phyloP scores from a whole-genome alignment of 2,888 invertebrate genomes.

The Dasypogon diadema region DNA sequence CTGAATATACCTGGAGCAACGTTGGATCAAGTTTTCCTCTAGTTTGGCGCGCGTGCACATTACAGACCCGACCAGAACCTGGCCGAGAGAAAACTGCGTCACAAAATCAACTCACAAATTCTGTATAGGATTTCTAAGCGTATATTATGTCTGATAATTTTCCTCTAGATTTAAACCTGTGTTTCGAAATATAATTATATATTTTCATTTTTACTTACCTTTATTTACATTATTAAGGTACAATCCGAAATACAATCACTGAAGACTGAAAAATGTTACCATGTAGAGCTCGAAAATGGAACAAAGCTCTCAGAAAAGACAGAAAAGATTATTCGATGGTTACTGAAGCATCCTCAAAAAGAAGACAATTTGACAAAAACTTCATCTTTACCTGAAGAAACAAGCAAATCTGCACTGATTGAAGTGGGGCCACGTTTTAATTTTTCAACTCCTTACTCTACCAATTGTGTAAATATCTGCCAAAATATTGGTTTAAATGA shows the following conservation, averaged over 20 bases:
- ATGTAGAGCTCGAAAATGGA: constrained; percentile 74
- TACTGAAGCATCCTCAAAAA: constrained; percentile 79
- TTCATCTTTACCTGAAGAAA: constrained; percentile 69
- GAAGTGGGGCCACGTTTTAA: constrained; percentile 95
- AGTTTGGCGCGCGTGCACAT: no score
- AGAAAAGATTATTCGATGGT: constrained; percentile 79
- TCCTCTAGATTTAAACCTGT: no score
- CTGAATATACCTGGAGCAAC: no score
- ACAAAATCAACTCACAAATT: no score
- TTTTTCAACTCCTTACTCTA: constrained; percentile 95
- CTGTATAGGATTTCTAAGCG: no score
- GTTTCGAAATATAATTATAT: no score
- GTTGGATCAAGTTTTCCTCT: no score
- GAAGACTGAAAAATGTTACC: constrained; percentile 84
- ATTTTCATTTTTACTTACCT: neutral
- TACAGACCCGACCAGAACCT: no score
- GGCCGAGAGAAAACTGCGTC: no score
- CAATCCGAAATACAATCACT: constrained; percentile 70
- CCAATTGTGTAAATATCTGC: constrained; percentile 96
- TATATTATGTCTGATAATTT: no score
- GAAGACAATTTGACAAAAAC: constrained; percentile 72
- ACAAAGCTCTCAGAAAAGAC: constrained; percentile 73
- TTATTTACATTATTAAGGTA: no score
- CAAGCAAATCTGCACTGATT: constrained; percentile 70
- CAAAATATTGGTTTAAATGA: constrained; percentile 82